Percentiles rank a stretch among this genome's conserved stretches.
Evolutionary conservation across 2,113 vertebrate genomes (phyloP).

Genomic region (Trachemys scripta): DNA sequence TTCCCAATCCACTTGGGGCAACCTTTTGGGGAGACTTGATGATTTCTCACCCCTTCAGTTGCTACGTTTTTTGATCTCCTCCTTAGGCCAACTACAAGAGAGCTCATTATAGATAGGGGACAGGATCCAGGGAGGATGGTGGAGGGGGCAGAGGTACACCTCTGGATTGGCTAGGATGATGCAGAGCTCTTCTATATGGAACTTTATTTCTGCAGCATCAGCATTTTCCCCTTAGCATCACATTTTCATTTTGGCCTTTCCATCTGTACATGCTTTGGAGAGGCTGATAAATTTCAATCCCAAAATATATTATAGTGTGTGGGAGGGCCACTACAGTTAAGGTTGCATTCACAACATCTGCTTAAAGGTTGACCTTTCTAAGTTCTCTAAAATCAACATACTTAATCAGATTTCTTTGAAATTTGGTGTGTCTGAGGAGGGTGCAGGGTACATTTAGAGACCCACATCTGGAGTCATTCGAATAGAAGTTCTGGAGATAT

Average conservation of each 20-base stretch:
- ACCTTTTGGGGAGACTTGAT: background rate
- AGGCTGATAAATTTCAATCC: background rate
- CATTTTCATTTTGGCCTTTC: background rate
- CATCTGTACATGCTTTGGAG: background rate
- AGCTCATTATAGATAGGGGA: background rate
- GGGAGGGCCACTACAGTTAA: background rate
- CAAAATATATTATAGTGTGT: background rate
- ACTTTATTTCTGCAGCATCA: background rate
- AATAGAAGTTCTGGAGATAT: background rate
- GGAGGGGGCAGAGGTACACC: background rate
- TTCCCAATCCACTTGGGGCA: background rate
- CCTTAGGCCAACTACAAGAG: background rate
- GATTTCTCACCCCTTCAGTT: background rate
- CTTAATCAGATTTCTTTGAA: background rate
- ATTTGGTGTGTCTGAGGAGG: background rate
- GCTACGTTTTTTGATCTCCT: background rate
- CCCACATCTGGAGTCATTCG: background rate
- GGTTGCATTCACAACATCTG: background rate
- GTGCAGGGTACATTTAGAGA: background rate
- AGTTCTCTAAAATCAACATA: background rate
- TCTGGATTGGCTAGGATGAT: background rate
- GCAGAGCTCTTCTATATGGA: background rate
- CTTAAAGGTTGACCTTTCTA: background rate
- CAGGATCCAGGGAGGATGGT: background rate
- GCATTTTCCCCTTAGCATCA: background rate